A percentile compares a stretch with the other conserved stretches of the same genome.
phyloP scores from a whole-genome alignment of 2,113 vertebrate genomes.

The Sinocyclocheilus grahami region DNA sequence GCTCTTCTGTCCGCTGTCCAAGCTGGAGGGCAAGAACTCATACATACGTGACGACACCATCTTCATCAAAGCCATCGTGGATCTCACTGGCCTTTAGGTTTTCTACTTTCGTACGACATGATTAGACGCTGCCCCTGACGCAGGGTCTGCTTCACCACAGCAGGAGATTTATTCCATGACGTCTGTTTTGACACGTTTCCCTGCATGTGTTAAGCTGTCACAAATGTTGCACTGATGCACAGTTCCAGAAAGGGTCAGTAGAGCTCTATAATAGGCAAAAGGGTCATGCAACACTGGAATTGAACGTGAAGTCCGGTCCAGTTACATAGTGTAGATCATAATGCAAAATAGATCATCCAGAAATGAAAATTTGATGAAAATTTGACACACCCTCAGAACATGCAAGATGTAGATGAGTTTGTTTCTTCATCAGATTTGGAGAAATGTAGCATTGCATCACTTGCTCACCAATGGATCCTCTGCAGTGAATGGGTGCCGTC shows the following conservation, averaged over 20 bases:
- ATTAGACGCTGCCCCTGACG: neutral
- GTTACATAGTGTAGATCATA: neutral
- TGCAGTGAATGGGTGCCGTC: too few relatives aligned
- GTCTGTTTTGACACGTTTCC: constrained; percentile 12
- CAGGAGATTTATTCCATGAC: neutral
- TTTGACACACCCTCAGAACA: too few relatives aligned
- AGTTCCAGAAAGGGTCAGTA: constrained; percentile 14
- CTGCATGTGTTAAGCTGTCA: constrained; percentile 5
- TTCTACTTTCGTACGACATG: neutral
- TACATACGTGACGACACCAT: constrained; percentile 94
- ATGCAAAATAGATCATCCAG: neutral
- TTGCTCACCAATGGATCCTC: too few relatives aligned
- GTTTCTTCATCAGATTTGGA: too few relatives aligned
- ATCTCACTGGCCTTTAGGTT: constrained; percentile 89
- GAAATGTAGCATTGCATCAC: too few relatives aligned
- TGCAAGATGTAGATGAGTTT: too few relatives aligned
- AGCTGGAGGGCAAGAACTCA: constrained; percentile 90
- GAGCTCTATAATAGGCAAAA: neutral
- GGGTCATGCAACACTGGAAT: neutral
- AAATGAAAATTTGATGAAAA: too few relatives aligned
- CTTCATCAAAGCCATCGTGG: constrained; percentile 98
- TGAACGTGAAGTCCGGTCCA: constrained; percentile 33
- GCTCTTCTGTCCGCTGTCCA: constrained; percentile 91
- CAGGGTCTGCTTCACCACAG: neutral
- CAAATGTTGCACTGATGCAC: neutral